A percentile compares a stretch with the other conserved stretches of the same genome.
Evolutionary conservation across 1,140 invertebrate species (phyloP).

Genomic region (Scaptomyza graminum): DNA sequence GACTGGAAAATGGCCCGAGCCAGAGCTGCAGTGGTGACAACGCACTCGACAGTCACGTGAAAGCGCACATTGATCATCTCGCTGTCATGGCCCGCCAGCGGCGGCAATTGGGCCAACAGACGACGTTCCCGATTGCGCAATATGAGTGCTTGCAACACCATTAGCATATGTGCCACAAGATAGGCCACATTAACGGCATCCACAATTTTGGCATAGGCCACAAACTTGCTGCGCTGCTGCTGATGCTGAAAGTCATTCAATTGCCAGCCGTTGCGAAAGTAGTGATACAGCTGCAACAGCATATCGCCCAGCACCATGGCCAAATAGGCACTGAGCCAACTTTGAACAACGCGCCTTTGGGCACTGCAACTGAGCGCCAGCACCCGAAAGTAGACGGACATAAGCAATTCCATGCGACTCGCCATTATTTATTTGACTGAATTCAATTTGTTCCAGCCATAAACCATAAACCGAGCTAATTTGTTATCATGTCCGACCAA

Average conservation of each 20-base stretch:
- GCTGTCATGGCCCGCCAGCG: background rate
- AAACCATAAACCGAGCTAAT: background rate
- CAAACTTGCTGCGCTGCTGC: background rate
- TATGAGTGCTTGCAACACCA: conserved; percentile 24
- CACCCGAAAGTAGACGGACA: conserved; percentile 48
- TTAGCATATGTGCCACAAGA: conserved; percentile 37
- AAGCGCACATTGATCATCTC: conserved; percentile 2
- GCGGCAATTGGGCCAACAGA: conserved; percentile 40
- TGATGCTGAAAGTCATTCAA: background rate
- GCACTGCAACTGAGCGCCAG: conserved; percentile 50
- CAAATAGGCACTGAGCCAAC: conserved; percentile 36
- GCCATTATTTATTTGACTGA: conserved; percentile 48
- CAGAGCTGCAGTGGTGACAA: background rate
- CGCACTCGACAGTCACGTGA: conserved; percentile 27
- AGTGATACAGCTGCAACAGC: conserved; percentile 13
- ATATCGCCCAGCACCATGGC: conserved; percentile 32
- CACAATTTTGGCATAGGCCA: conserved; percentile 26
- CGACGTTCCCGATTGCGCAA: conserved; percentile 30
- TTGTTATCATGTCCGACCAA: conserved; percentile 27
- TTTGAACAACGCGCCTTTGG: conserved; percentile 13
- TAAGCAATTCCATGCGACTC: conserved; percentile 31
- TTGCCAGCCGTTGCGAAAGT: background rate
- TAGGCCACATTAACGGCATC: conserved; percentile 46
- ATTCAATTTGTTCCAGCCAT: no score
- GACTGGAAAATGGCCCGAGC: background rate